phyloP scores from a whole-genome alignment of 2,888 invertebrate species.

The Apamea epomidion region DNA sequence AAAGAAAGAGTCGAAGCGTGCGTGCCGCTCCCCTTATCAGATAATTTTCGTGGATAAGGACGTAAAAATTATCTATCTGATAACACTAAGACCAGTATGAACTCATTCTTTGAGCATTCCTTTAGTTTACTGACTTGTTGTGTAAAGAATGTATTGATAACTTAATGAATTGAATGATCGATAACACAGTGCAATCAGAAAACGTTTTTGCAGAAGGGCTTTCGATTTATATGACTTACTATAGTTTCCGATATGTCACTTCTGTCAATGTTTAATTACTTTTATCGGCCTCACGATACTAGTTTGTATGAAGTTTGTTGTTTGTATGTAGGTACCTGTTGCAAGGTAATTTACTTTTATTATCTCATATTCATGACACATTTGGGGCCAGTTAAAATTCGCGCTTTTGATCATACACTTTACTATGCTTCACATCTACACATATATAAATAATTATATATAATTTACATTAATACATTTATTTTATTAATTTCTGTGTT shows the following conservation, averaged over 20 bases:
- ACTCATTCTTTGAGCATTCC: slow-evolving; percentile 74
- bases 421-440: not conserved
- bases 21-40: slow-evolving; percentile 76
- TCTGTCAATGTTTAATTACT: slow-evolving; percentile 18
- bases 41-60: slow-evolving; percentile 83
- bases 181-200: slow-evolving; percentile 32
- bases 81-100: slow-evolving; percentile 81
- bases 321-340: not conserved
- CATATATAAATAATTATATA: no score
- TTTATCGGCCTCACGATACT: not conserved
- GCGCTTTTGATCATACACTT: not conserved
- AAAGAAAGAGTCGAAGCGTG: slow-evolving; percentile 66
- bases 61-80: slow-evolving; percentile 81
- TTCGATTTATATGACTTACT: slow-evolving; percentile 15
- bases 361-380: not conserved
- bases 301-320: slow-evolving; percentile 5
- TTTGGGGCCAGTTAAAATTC: not conserved
- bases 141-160: slow-evolving; percentile 50
- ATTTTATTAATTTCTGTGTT: not conserved
- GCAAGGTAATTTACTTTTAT: not conserved
- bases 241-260: slow-evolving; percentile 7
- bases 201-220: slow-evolving; percentile 12
- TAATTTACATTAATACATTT: no score
- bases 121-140: slow-evolving; percentile 61
- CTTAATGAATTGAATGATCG: slow-evolving; percentile 19